A percentile compares a stretch with the other conserved stretches of the same genome.
Evolutionary conservation across 1,140 invertebrate genomes (phyloP).

Genomic region (Meloidogyne floridensis): DNA sequence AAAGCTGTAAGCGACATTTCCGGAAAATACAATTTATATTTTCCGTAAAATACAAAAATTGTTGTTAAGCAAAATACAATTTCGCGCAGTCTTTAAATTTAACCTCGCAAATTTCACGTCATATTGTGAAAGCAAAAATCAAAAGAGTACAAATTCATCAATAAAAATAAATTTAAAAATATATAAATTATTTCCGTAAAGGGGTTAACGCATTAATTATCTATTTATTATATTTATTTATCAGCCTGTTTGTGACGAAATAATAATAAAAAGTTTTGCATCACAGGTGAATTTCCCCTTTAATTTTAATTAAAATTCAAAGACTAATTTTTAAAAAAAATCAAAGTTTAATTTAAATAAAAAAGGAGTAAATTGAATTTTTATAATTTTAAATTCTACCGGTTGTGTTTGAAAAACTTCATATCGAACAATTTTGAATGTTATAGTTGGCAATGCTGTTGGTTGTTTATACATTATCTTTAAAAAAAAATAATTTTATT

Average conservation of each 20-base stretch:
- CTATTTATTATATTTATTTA: not conserved
- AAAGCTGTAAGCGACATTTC: too few relatives aligned
- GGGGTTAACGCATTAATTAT: not conserved
- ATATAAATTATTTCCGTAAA: not conserved
- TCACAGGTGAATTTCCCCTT: not conserved
- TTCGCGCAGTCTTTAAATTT: not conserved
- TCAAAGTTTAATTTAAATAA: not conserved
- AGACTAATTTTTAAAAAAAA: not conserved
- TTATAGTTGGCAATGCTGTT: slow-evolving; percentile 56
- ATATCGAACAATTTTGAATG: slow-evolving; percentile 60
- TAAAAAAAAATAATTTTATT: slow-evolving; percentile 18
- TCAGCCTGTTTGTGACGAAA: slow-evolving; percentile 4
- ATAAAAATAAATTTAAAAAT: slow-evolving; percentile 3
- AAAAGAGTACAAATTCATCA: not conserved
- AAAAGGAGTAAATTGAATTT: not conserved
- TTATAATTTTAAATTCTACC: slow-evolving; percentile 12
- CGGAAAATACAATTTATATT: too few relatives aligned
- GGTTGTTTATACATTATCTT: slow-evolving; percentile 66
- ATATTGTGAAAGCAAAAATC: not conserved
- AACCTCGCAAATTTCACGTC: not conserved
- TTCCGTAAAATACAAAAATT: too few relatives aligned
- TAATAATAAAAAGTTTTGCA: not conserved
- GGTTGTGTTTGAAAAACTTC: slow-evolving; percentile 63
- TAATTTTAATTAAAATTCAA: not conserved
- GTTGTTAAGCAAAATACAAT: not conserved